Evolutionary conservation across 2,113 vertebrate species (phyloP), one percentile per base, ranked within the genome.

Genomic region (Alosa alosa): DNA sequence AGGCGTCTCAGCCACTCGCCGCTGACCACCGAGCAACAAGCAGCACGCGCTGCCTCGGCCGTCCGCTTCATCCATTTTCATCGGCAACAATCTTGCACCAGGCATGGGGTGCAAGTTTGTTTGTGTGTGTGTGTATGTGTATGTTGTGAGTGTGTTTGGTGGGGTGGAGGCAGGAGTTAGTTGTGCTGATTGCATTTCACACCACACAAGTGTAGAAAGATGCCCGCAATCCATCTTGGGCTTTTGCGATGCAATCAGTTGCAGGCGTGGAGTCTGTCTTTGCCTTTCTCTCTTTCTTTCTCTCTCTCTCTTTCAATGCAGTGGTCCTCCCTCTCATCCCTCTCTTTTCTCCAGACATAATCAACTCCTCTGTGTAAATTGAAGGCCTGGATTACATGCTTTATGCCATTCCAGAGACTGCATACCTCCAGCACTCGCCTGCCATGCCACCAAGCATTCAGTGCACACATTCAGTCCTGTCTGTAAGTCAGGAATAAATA

Each of bases 161-260:
- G n/a, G n/a, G 8, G n/a, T 7, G 64, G 64, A 7, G 31, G 31
- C 31, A 39, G 72, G 72, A 78, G 72, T 78, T 41, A 89, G 55
- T 36, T 55, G 49, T 64, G 82, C 31, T 86, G 84, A 86, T 86
- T 84, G 78, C 50, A 87, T 86, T 85, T 86, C 81, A 82, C 75
- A 81, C 57, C 36, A 55, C 68, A 78, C 84, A 75, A 81, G 60
- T 82, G 82, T 83, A 72, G 60, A 64, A 55, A 64, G 72, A 39
- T 39, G 20, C 49, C 60, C 20, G 64, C 75, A 41, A 86, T 50
- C 39, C 83, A 60, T 68, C 45, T 81, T 57, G 81, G 55, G 72
- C 72, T 17, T 31, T 36, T 36, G 83, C 44, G 72, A 83, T 81
- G 47, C 64, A 84, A 87, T 85, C 81, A 87, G 52, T 81, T 83